These are phyloP conservation scores for Bambusicola thoracicus DNA, from an alignment of 2,113 vertebrate genomes.

Conservation along the genomic window DNA sequence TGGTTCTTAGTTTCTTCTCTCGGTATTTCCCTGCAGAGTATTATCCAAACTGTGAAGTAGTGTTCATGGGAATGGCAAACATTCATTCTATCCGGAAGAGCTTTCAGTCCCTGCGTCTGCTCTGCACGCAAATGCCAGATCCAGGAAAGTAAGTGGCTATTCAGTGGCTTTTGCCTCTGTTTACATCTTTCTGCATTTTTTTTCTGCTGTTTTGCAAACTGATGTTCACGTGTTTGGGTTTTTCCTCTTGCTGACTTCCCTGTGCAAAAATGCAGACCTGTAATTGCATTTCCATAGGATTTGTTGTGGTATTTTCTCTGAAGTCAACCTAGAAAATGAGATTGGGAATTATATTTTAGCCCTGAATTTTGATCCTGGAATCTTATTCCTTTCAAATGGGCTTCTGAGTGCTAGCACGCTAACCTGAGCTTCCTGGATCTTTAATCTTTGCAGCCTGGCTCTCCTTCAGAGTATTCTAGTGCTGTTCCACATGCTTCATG, in stretches of 20 bases:
- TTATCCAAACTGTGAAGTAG: conserved; percentile 97
- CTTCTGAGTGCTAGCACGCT: not conserved
- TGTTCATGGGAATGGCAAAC: conserved; percentile 99
- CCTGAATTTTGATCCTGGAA: not conserved
- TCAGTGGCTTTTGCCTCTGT: not conserved
- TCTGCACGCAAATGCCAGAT: conserved; percentile 97
- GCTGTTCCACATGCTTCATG: not conserved
- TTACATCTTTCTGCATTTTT: not conserved
- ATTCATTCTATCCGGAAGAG: conserved; percentile 99
- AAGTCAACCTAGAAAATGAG: not conserved
- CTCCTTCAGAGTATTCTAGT: not conserved
- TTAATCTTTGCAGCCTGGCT: not conserved
- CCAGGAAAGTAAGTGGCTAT: conserved; percentile 91
- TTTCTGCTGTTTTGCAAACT: not conserved
- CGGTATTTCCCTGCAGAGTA: conserved; percentile 84
- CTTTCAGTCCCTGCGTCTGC: conserved; percentile 94
- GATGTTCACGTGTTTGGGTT: not conserved
- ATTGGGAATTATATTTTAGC: not conserved
- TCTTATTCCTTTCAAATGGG: not conserved
- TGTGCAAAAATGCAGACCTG: not conserved
- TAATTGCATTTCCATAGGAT: not conserved
- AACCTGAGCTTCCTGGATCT: not conserved
- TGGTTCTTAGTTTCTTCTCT: conserved; percentile 20
- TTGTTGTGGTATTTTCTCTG: not conserved
- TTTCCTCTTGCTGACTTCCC: not conserved